phyloP scores from a whole-genome alignment of 1,140 invertebrate genomes.

The Drosophila tsacasi region DNA sequence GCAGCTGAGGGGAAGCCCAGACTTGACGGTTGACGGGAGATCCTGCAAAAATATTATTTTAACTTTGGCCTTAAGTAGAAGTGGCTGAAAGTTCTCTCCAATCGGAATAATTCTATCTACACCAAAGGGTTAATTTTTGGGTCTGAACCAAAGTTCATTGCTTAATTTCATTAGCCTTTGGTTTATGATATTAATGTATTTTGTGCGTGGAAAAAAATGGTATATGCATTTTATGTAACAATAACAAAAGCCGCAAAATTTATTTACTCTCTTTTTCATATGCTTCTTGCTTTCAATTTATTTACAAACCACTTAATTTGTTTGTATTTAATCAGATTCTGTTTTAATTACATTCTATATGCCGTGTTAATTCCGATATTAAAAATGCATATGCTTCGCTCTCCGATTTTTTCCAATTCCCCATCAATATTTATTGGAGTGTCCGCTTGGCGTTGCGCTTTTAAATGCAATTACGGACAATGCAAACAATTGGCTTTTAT shows the following conservation, averaged over 20 bases:
- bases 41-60: constrained; percentile 79
- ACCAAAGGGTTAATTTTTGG: constrained; percentile 7
- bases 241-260: constrained; percentile 59
- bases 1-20: constrained; percentile 4
- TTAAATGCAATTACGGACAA: constrained; percentile 78
- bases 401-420: constrained; percentile 27
- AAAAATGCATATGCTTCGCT: constrained; percentile 66
- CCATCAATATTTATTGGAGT: constrained; percentile 55
- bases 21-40: constrained; percentile 28
- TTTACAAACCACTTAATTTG: constrained; percentile 85
- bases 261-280: constrained; percentile 43
- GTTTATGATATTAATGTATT: constrained; percentile 45
- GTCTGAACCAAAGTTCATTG: background rate
- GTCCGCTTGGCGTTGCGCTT: constrained; percentile 45
- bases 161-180: constrained; percentile 23
- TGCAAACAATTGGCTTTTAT: constrained; percentile 69
- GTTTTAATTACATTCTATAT: constrained; percentile 81
- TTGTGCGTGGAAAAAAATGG: constrained; percentile 21
- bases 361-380: constrained; percentile 70
- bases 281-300: constrained; percentile 64
- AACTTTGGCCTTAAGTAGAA: constrained; percentile 66
- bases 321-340: constrained; percentile 84
- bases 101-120: background rate
- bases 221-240: constrained; percentile 41
- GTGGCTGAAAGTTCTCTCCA: constrained; percentile 34